These are phyloP conservation scores for Rallus crepitans DNA, from an alignment of 2,797 vertebrate genomes.

Conservation along the genomic window DNA sequence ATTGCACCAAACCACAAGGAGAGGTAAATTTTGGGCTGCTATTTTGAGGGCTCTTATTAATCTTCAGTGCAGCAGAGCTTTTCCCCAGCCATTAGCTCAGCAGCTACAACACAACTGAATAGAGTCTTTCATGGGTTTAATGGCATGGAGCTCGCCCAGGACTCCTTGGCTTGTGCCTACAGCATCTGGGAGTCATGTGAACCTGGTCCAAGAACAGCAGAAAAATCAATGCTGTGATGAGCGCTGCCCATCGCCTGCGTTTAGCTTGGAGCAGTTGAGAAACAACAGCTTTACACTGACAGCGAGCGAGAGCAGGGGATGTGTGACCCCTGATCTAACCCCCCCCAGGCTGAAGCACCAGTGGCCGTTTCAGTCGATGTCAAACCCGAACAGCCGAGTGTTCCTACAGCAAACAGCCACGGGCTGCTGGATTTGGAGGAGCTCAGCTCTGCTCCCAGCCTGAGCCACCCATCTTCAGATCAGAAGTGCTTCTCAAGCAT, in stretches of 20 bases:
- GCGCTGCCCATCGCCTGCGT: not conserved
- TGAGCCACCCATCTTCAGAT: not conserved
- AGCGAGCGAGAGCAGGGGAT: accelerated
- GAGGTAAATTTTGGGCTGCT: not conserved
- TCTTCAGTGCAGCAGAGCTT: not conserved
- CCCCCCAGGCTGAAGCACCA: not conserved
- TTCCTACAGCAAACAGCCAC: not conserved
- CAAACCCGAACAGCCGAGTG: not conserved
- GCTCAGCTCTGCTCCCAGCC: not conserved
- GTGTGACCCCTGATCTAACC: not conserved
- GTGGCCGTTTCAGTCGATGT: not conserved
- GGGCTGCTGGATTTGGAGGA: not conserved
- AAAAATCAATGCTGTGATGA: not conserved
- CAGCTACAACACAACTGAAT: not conserved
- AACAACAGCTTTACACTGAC: not conserved
- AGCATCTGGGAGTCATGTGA: not conserved
- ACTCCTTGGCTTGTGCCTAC: not conserved
- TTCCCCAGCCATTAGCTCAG: not conserved
- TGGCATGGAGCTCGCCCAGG: not conserved
- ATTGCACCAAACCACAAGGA: not conserved
- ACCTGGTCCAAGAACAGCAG: not conserved
- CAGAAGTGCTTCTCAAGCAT: not conserved
- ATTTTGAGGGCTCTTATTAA: not conserved
- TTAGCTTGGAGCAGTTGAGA: not conserved
- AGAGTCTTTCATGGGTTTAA: not conserved